These are phyloP conservation scores for Iphiclides podalirius DNA, from an alignment of 2,888 invertebrate genomes.

Conservation along the genomic window DNA sequence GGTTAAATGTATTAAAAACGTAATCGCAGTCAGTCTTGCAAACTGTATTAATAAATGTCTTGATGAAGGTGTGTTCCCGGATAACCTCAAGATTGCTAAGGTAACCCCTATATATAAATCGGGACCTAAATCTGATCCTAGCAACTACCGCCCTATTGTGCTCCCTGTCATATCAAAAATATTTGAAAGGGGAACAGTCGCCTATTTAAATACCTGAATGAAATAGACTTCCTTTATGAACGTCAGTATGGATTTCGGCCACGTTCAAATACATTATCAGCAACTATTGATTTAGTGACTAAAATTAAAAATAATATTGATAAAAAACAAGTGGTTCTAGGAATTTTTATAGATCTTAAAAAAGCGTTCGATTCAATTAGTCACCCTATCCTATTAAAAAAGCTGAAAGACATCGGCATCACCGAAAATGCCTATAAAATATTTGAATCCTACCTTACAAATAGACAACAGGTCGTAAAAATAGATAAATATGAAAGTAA, in stretches of 20 bases:
- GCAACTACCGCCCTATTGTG: conserved; percentile 25
- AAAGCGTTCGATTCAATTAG: not conserved
- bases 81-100: conserved; percentile 24
- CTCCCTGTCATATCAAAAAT: conserved; percentile 23
- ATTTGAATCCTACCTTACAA: conserved; percentile 14
- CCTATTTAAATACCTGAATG: no score
- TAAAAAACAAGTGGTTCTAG: conserved; percentile 5
- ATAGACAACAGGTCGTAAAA: not conserved
- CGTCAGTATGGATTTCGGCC: no score
- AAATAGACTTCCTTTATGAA: no score
- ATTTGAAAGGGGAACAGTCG: conserved; percentile 22
- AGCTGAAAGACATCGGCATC: conserved; percentile 8
- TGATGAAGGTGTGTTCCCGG: conserved; percentile 20
- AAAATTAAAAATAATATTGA: no score
- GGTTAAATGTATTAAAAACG: conserved; percentile 42
- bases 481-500: no score
- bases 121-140: conserved; percentile 19
- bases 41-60: conserved; percentile 24
- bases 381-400: conserved; percentile 14
- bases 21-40: conserved; percentile 9
- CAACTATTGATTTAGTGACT: no score
- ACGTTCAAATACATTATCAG: no score
- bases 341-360: conserved; percentile 19
- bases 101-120: conserved; percentile 25
- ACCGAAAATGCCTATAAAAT: conserved; percentile 6